Evolutionary conservation across 2,113 vertebrate genomes (phyloP).

Genomic region (Tragelaphus imberbis): DNA sequence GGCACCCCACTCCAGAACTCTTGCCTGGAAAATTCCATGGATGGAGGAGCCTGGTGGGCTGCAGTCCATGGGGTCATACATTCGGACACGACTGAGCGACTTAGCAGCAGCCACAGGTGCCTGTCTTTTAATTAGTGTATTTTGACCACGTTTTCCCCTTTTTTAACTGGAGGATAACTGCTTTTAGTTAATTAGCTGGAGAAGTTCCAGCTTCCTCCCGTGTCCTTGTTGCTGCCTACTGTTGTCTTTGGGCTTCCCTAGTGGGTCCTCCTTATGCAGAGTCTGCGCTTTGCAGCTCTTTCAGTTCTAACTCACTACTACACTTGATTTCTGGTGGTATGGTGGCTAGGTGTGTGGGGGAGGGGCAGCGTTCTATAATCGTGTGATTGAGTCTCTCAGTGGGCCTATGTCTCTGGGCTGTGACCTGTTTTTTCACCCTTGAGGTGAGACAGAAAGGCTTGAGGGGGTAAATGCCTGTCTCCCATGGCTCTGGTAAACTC

Average conservation of each 20-base stretch:
- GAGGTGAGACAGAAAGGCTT: not conserved
- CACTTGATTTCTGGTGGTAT: not conserved
- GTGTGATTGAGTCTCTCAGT: not conserved
- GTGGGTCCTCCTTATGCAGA: not conserved
- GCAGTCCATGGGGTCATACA: too few species aligned
- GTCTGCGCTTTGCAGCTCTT: not conserved
- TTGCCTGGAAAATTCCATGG: too few species aligned
- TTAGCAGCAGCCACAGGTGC: not conserved
- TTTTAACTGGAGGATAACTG: not conserved
- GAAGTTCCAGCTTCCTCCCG: not conserved
- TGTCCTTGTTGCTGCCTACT: not conserved
- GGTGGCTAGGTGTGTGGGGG: not conserved
- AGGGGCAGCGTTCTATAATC: not conserved
- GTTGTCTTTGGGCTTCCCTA: not conserved
- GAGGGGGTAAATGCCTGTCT: not conserved
- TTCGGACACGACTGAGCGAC: fast-evolving
- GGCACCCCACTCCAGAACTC: too few species aligned
- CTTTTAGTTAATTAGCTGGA: not conserved
- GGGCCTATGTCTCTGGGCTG: not conserved
- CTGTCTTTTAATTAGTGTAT: not conserved
- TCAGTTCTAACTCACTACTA: not conserved
- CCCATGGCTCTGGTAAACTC: not conserved
- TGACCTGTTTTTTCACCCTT: not conserved
- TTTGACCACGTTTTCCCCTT: not conserved
- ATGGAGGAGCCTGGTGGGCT: too few species aligned